Percentiles rank a stretch among this genome's conserved stretches.
Conservation (phyloP, 2,888 invertebrate genomes). For the Pseudococcus jackbeardsleyi region DNA sequence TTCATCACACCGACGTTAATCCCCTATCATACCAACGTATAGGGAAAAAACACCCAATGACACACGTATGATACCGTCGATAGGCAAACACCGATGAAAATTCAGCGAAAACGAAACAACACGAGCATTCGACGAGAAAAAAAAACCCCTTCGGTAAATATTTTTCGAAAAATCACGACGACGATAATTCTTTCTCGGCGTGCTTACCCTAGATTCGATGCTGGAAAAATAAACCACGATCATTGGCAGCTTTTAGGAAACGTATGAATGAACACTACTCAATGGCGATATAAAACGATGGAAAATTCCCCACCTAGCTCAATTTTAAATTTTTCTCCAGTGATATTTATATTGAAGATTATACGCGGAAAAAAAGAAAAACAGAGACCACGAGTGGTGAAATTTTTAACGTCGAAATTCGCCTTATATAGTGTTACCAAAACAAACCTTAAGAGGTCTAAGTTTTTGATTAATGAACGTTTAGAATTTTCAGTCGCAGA, state of each 20-base stretch:
- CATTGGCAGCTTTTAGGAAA: background rate
- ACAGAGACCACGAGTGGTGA: background rate
- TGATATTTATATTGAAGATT: background rate
- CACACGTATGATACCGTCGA: background rate
- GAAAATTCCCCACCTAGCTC: background rate
- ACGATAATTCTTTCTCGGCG: constrained; percentile 5
- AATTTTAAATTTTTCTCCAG: background rate
- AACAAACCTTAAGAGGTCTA: constrained; percentile 46
- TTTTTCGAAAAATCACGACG: background rate
- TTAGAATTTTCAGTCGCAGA: constrained; percentile 36
- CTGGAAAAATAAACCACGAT: background rate
- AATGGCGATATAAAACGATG: background rate
- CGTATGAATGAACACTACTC: background rate
- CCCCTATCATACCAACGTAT: background rate
- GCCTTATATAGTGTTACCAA: constrained; percentile 5
- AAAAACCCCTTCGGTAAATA: constrained; percentile 8
- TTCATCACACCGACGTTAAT: background rate
- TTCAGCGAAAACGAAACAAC: background rate
- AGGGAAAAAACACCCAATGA: background rate
- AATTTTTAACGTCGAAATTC: constrained; percentile 12
- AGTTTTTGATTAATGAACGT: constrained; percentile 55
- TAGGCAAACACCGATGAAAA: background rate
- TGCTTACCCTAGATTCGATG: background rate
- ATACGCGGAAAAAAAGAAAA: background rate
- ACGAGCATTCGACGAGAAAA: background rate